Evolutionary conservation across 1,140 invertebrate species (phyloP).

Genomic region (Phenacoccus solenopsis): DNA sequence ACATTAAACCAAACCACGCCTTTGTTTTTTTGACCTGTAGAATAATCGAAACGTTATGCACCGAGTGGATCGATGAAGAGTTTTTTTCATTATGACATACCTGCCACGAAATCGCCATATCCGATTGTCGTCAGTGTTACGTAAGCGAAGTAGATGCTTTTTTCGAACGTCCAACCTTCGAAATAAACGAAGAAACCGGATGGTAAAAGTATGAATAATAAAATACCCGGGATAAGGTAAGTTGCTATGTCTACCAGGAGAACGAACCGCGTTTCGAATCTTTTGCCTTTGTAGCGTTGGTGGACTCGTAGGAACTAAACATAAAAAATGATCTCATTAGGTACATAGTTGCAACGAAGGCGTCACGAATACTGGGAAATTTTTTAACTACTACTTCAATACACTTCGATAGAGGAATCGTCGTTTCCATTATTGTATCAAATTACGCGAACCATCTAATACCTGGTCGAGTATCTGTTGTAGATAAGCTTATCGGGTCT

Average conservation of each 20-base stretch:
- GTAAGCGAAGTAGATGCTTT: slow-evolving; percentile 81
- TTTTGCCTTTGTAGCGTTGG: slow-evolving; percentile 59
- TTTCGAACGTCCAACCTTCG: slow-evolving; percentile 80
- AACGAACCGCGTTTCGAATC: slow-evolving; percentile 53
- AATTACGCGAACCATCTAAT: no score
- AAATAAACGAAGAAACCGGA: slow-evolving; percentile 75
- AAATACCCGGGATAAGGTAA: slow-evolving; percentile 70
- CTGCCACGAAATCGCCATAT: slow-evolving; percentile 85
- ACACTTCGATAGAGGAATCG: no score
- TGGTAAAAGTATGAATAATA: slow-evolving; percentile 86
- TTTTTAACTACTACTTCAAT: no score
- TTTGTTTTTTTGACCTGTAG: slow-evolving; percentile 24
- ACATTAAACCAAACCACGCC: slow-evolving; percentile 39
- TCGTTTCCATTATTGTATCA: no score
- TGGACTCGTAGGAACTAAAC: slow-evolving; percentile 62
- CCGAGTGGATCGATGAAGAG: background rate
- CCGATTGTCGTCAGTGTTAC: slow-evolving; percentile 88
- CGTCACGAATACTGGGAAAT: no score
- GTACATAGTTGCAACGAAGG: no score
- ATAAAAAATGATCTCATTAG: no score
- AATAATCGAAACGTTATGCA: no score
- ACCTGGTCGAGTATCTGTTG: no score
- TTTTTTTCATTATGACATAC: slow-evolving; percentile 34
- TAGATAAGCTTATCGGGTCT: no score
- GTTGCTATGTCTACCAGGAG: slow-evolving; percentile 61